phyloP scores from a whole-genome alignment of 1,140 invertebrate genomes.

The Oedothorax gibbosus region DNA sequence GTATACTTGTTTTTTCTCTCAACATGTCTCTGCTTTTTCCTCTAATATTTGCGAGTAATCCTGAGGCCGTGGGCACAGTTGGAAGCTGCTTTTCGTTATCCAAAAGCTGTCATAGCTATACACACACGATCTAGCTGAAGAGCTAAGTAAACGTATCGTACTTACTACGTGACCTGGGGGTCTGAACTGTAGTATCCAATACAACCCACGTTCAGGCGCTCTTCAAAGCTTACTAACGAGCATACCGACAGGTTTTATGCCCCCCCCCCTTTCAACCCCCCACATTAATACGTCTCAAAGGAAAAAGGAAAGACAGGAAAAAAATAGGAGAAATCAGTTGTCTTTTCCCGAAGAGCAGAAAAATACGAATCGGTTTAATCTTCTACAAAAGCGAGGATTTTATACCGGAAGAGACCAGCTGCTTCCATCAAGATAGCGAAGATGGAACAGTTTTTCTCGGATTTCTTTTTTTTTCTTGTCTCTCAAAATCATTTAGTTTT shows the following conservation, averaged over 20 bases:
- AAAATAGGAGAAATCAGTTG: slow-evolving; percentile 48
- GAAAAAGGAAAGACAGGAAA: background rate
- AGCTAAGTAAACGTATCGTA: slow-evolving; percentile 56
- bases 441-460: too few relatives aligned
- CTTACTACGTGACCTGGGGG: slow-evolving; percentile 55
- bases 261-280: slow-evolving; percentile 16
- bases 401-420: background rate
- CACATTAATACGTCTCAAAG: slow-evolving; percentile 46
- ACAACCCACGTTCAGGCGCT: slow-evolving; percentile 42
- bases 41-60: slow-evolving; percentile 59
- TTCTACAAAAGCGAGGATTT: slow-evolving; percentile 31
- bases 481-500: too few relatives aligned
- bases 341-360: slow-evolving; percentile 15
- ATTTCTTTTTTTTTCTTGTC: too few relatives aligned
- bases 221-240: slow-evolving; percentile 60
- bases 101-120: slow-evolving; percentile 48
- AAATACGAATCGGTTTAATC: slow-evolving; percentile 30
- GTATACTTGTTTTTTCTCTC: slow-evolving; percentile 11
- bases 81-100: slow-evolving; percentile 51
- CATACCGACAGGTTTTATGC: slow-evolving; percentile 54
- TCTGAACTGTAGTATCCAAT: slow-evolving; percentile 57
- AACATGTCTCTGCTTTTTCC: slow-evolving; percentile 22
- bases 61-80: slow-evolving; percentile 38
- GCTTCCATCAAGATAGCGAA: too few relatives aligned
- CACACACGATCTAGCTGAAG: slow-evolving; percentile 13